Percentiles rank a stretch among this genome's conserved stretches.
phyloP scores from a whole-genome alignment of 2,888 invertebrate species.

The Myopa testacea region DNA sequence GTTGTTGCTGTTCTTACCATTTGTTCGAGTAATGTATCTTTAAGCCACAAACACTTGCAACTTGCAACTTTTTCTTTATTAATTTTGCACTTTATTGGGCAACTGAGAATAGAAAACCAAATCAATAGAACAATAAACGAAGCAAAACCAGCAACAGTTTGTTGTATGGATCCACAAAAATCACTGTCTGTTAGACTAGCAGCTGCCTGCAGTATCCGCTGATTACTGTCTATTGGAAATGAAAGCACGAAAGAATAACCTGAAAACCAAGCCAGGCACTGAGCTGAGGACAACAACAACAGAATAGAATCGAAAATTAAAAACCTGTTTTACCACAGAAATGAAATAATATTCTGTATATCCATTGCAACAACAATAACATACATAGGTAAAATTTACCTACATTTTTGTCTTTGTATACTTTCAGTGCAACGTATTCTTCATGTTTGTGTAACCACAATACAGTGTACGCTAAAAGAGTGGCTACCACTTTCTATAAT shows the following conservation, averaged over 20 bases:
- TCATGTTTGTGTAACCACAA: not conserved
- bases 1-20: not conserved
- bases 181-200: not conserved
- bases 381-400: not conserved
- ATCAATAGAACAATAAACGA: not conserved
- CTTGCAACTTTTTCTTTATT: not conserved
- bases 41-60: not conserved
- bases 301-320: conserved; percentile 45
- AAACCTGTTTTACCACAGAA: conserved; percentile 51
- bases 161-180: not conserved
- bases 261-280: conserved; percentile 1
- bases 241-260: conserved; percentile 19
- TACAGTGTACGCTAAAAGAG: conserved; percentile 15
- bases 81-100: not conserved
- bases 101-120: not conserved
- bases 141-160: conserved; percentile 10
- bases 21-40: not conserved
- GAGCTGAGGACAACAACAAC: conserved; percentile 30
- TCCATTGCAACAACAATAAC: conserved; percentile 13
- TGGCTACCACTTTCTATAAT: not conserved
- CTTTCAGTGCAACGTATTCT: not conserved
- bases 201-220: conserved; percentile 12
- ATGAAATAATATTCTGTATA: not conserved
- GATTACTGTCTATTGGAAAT: conserved; percentile 30
- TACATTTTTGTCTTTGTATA: not conserved